A percentile compares a stretch with the other conserved stretches of the same genome.
Conservation (phyloP, 2,888 invertebrate genomes). For the Limnephilus marmoratus region DNA sequence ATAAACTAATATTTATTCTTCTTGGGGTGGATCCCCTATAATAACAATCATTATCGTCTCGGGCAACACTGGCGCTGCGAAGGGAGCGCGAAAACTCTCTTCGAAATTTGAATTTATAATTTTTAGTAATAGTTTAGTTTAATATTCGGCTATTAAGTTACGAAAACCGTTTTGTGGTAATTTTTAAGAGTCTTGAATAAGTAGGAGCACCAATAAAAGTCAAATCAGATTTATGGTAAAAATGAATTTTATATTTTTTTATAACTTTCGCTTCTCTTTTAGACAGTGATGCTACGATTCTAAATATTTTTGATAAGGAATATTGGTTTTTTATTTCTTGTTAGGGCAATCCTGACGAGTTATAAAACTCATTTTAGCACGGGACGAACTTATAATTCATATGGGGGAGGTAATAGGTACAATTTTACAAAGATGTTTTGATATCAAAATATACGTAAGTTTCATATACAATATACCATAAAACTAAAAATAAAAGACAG, state of each 20-base stretch:
- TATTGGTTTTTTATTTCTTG: no score
- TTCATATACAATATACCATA: no score
- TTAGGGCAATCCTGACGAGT: no score
- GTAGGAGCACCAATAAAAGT: neutral
- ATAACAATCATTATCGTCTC: constrained; percentile 62
- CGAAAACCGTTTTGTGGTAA: neutral
- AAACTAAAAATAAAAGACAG: no score
- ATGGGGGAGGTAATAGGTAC: no score
- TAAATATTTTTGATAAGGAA: no score
- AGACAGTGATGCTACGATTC: no score
- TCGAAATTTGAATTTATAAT: constrained; percentile 35
- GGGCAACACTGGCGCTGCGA: neutral
- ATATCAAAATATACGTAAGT: no score
- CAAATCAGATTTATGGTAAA: neutral
- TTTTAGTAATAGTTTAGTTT: constrained; percentile 10
- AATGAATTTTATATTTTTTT: neutral
- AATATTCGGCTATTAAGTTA: constrained; percentile 14
- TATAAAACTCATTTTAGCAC: no score
- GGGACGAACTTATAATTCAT: no score
- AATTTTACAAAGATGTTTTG: no score
- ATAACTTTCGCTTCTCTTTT: neutral
- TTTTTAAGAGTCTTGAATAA: neutral
- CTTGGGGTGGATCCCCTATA: constrained; percentile 57
- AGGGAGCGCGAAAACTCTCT: constrained; percentile 4
- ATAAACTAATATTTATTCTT: constrained; percentile 65